Evolutionary conservation across 2,797 vertebrate species (phyloP).

Genomic region (Sylvia borin): DNA sequence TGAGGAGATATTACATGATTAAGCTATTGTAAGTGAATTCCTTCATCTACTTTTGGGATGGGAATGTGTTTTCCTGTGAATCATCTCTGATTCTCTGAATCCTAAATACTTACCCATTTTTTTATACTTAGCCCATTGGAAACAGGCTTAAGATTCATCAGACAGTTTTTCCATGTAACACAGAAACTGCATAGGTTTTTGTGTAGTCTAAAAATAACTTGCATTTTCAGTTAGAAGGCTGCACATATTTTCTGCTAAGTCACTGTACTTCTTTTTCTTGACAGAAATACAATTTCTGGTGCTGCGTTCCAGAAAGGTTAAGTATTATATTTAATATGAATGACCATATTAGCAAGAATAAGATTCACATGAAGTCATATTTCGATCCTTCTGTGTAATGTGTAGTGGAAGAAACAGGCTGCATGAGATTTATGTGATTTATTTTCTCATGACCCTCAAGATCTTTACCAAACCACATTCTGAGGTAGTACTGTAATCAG

Average conservation of each 20-base stretch:
- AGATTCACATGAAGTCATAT: neutral
- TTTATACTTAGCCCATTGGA: neutral
- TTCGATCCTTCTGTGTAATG: neutral
- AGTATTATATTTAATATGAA: constrained; percentile 3
- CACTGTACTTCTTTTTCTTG: constrained; percentile 4
- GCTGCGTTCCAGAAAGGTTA: neutral
- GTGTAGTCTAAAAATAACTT: neutral
- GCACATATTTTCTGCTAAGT: neutral
- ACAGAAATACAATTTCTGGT: neutral
- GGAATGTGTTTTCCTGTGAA: neutral
- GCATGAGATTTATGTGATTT: neutral
- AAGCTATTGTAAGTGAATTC: neutral
- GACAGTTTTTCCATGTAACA: neutral
- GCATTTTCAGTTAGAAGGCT: constrained; percentile 6
- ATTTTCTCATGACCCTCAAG: neutral
- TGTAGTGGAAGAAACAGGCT: neutral
- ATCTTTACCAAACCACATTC: neutral
- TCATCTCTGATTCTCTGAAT: constrained; percentile 17
- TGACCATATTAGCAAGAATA: neutral
- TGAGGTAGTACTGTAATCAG: neutral
- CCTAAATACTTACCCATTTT: neutral
- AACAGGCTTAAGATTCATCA: neutral
- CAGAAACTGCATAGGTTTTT: neutral
- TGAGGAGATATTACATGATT: neutral
- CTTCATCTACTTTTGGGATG: neutral